Percentiles rank a stretch among this genome's conserved stretches.
Conservation (phyloP, 2,888 invertebrate species). For the Deilephila elpenor region DNA sequence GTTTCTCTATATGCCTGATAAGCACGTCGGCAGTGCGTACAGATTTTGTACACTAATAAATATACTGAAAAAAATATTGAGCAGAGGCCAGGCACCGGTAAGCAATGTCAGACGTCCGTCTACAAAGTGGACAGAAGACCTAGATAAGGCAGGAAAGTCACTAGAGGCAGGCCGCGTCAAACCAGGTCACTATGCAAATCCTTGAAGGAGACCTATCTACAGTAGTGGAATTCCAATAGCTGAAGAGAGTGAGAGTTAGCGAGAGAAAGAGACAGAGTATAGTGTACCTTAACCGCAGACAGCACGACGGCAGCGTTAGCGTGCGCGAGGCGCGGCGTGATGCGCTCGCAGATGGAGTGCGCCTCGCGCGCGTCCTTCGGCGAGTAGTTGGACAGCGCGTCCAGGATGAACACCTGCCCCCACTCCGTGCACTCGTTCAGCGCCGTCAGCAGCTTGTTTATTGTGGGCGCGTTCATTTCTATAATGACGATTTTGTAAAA, state of each 20-base stretch:
- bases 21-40: no score
- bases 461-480: slow-evolving; percentile 98
- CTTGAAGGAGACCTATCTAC: not conserved
- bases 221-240: not conserved
- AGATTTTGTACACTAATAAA: no score
- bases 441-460: slow-evolving; percentile 98
- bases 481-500: slow-evolving; percentile 32
- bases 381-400: slow-evolving; percentile 98
- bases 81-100: no score
- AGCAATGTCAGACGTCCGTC: no score
- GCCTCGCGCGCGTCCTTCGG: slow-evolving; percentile 99
- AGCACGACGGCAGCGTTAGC: slow-evolving; percentile 99
- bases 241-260: no score
- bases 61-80: no score
- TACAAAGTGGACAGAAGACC: no score
- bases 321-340: slow-evolving; percentile 98
- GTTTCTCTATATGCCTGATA: no score
- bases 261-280: not conserved
- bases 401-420: slow-evolving; percentile 99
- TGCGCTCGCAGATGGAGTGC: slow-evolving; percentile 98
- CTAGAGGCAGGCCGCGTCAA: no score
- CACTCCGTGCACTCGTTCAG: slow-evolving; percentile 99
- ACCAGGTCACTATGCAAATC: no score
- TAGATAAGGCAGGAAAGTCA: no score
- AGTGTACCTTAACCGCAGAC: slow-evolving; percentile 96